Conservation (phyloP, 2,797 vertebrate genomes). For the Malurus leucopterus region DNA sequence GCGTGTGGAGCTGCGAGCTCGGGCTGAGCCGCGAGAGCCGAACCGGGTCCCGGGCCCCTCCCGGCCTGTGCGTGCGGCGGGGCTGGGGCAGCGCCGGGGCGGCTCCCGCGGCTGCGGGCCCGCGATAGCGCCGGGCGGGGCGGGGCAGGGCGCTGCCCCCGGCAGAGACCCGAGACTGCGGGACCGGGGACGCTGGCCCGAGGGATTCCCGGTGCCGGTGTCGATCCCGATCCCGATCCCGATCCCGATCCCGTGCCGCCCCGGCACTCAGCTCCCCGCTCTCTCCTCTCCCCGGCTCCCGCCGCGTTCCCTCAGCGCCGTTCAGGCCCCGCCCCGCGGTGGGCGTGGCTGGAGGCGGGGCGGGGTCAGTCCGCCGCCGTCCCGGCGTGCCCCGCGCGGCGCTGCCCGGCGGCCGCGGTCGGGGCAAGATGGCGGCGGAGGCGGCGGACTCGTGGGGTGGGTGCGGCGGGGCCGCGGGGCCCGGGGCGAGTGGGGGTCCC, state of each 20-base stretch:
- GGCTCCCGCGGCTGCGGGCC: not conserved
- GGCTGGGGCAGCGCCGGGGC: not conserved
- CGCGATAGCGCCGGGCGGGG: not conserved
- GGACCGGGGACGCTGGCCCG: not conserved
- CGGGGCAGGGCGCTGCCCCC: not conserved
- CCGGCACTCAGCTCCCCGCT: not conserved
- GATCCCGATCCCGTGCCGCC: not conserved
- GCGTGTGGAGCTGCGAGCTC: not conserved
- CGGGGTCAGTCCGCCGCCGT: not conserved
- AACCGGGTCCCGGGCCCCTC: not conserved
- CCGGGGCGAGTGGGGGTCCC: not conserved
- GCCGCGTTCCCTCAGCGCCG: not conserved
- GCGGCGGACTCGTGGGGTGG: conserved; percentile 84
- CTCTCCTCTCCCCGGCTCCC: too few species aligned
- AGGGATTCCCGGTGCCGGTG: not conserved
- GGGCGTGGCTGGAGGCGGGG: conserved; percentile 9
- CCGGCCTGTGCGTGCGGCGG: not conserved
- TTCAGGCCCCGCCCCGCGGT: not conserved
- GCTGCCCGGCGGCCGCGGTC: not conserved
- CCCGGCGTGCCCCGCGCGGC: not conserved
- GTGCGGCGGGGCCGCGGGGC: conserved; percentile 41
- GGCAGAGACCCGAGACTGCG: not conserved
- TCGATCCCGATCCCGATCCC: too few species aligned
- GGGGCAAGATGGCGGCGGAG: conserved; percentile 78
- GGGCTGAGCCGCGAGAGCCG: not conserved